Evolutionary conservation across 2,888 invertebrate genomes (phyloP), one percentile per base, ranked within the genome.

Genomic region (Cristatella mucedo): DNA sequence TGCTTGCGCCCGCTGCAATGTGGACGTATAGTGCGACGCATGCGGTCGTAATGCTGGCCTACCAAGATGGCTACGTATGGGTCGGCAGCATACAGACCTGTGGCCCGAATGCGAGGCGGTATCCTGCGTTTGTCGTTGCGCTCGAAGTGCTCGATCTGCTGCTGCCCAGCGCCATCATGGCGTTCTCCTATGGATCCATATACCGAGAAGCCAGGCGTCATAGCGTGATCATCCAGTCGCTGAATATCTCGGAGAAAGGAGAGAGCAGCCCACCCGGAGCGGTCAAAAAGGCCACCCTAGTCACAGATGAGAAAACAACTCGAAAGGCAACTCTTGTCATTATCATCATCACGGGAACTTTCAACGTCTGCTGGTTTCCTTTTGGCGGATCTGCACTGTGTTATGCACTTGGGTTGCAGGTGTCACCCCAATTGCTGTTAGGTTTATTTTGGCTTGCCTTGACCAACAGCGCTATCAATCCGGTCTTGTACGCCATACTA

Each of bases 291-390:
- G n/a, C n/a, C n/a, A n/a, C n/a, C n/a, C n/a, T n/a, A n/a, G n/a
- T n/a, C n/a, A n/a, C n/a, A n/a, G n/a, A n/a, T n/a, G n/a, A n/a
- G n/a, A n/a, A n/a, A n/a, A n/a, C n/a, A n/a, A n/a, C n/a, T n/a
- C n/a, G n/a, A n/a, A 36, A 36, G 18, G 36, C 36, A 22, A 29
- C 36, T 4, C 36, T 36, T 26, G 36, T 36, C 5, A 36, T 36
- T 4, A 22, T 36, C 13, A 29, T 29, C 13, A 36, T 36, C 22
- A 29, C 26, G 6, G 36, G 36, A 11, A 29, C 26, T 15, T 36
- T 36, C 36, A 36, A 36, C 24, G 36, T 36, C 16, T 36, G 36
- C 24, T 36, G 36, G 36, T 15, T 36, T 15, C 36, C 36, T 11
- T 36, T 36, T 13, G 36, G 36, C 13, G 26, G 22, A 5, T 22